Evolutionary conservation across 2,888 invertebrate species (phyloP), one percentile per base, ranked within the genome.

Genomic region (Dasysyrphus tricinctus): DNA sequence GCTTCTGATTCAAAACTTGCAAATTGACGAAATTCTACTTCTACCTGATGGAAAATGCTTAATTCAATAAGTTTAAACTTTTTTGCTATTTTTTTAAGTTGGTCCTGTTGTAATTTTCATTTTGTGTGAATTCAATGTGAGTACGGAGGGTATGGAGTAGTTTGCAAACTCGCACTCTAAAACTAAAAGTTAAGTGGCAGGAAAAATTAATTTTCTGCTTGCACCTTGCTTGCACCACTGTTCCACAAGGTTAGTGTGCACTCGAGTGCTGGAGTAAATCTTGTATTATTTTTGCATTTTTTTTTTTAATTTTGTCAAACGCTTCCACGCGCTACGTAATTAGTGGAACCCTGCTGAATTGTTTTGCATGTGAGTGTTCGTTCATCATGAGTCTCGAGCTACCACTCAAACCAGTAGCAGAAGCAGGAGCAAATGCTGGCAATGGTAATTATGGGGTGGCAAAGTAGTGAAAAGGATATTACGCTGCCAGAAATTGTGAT

Each of bases 391-490:
- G 24, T 42, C 47, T 63, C n/a, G 56, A 63, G 32, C 5, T n/a
- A n/a, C 34, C 34, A 69, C 49, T 49, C 19, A 19, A 42, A 56
- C 39, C 16, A 42, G n/a, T 3, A 47, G 16, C 8, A n/a, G 16
- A 9, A 39, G 44, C 29, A 63, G 37, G 69, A 44, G 37, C 24
- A 39, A 44, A 29, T 32, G 51, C 19, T 44, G 11, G 74, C 12
- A 56, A 63, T 65, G 65, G 76, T 81, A 81, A 77, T 81, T 80
- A 80, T 47, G 61, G 39, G 81, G 63, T 76, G 65, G 81, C 19
- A 57, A 19, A 49, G 9, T 47, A 16, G 47, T 47, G 16, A 47
- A 47, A 16, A 47, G 47, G 47, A 47, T 47, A 47, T 47, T 16
- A 47, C 67, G 51, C 59, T 57, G 67, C 51, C 49, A 76, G 76